Evolutionary conservation across 2,113 vertebrate species (phyloP).

Genomic region (Pristiophorus japonicus): DNA sequence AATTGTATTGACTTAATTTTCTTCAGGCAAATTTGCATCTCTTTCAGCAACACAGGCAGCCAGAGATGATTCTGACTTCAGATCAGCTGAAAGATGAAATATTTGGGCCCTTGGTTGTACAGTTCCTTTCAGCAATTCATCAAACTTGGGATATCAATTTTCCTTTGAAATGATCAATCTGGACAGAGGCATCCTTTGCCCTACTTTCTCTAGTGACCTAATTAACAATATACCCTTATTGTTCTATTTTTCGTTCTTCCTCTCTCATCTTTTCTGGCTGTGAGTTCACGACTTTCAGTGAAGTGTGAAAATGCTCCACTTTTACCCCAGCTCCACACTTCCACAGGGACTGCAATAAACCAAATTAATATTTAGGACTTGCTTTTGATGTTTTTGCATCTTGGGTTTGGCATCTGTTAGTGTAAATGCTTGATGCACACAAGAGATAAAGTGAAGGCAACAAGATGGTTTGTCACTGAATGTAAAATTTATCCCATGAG

Average conservation of each 20-base stretch:
- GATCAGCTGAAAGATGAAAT: background rate
- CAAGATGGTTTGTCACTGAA: background rate
- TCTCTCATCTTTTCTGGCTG: background rate
- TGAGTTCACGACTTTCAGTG: background rate
- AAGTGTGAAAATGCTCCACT: no score
- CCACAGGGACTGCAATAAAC: background rate
- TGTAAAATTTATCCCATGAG: background rate
- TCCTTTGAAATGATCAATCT: conserved; percentile 6
- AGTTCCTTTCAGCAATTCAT: background rate
- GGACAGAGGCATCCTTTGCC: background rate
- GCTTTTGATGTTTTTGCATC: background rate
- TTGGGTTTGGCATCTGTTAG: background rate
- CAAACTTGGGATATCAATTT: conserved; percentile 23
- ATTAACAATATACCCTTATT: conserved; percentile 18
- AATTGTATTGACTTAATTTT: conserved; percentile 37
- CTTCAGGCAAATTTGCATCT: conserved; percentile 35
- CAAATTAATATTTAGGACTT: conserved; percentile 1
- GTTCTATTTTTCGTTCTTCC: background rate
- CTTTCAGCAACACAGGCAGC: background rate
- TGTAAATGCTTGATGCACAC: background rate
- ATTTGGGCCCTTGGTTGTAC: background rate
- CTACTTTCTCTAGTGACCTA: background rate
- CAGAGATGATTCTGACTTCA: conserved; percentile 1
- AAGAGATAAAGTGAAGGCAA: background rate
- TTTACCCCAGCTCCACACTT: background rate